Conservation (phyloP, 2,113 vertebrate genomes). For the Ameiurus melas region DNA sequence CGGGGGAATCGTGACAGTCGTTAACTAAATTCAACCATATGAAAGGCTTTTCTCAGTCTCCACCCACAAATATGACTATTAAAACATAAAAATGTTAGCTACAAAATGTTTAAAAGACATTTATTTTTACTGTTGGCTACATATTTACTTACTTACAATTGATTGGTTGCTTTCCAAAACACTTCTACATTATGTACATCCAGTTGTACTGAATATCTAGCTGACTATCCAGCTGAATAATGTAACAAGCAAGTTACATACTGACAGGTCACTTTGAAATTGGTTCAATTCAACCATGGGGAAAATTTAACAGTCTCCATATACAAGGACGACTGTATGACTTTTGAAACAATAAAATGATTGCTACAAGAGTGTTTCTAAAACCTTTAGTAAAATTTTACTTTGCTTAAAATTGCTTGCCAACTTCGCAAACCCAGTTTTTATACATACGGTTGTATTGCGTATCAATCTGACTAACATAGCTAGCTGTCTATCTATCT, state of each 20-base stretch:
- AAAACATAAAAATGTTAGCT: background rate
- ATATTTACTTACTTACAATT: background rate
- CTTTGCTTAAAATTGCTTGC: background rate
- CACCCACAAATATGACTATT: background rate
- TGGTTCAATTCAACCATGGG: background rate
- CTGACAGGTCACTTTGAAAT: background rate
- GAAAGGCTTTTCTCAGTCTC: background rate
- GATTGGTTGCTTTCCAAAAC: background rate
- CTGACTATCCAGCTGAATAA: background rate
- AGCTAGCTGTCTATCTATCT: background rate
- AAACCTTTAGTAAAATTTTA: background rate
- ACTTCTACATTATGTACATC: background rate
- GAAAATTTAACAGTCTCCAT: too few species aligned
- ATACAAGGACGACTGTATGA: too few species aligned
- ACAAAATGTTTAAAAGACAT: background rate
- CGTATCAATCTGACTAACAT: background rate
- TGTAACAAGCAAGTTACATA: background rate
- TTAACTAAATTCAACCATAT: background rate
- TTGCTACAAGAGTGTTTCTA: background rate
- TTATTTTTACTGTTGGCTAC: background rate
- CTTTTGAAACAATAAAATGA: too few species aligned
- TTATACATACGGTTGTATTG: background rate
- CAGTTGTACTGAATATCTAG: background rate
- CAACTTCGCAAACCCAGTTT: background rate
- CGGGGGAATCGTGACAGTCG: too few species aligned